Evolutionary conservation across 2,797 vertebrate species (phyloP).

Genomic region (Hippopotamyrus pictus): DNA sequence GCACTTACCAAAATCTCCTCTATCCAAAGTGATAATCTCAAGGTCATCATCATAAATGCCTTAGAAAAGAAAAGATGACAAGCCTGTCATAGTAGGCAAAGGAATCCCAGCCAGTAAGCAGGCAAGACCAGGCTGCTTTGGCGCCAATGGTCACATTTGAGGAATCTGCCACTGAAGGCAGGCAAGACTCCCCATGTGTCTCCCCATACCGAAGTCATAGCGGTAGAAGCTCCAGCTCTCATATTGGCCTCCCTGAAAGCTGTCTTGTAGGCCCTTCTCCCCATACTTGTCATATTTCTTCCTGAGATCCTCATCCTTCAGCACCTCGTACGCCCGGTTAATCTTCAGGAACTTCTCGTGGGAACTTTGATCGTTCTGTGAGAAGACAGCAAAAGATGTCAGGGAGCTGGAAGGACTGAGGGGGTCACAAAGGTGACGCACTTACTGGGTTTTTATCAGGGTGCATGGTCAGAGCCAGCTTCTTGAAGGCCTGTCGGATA

Average conservation of each 20-base stretch:
- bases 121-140: not conserved
- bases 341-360: constrained; percentile 94
- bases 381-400: not conserved
- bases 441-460: constrained; percentile 94
- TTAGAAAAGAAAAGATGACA: constrained; percentile 43
- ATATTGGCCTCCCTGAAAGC: constrained; percentile 77
- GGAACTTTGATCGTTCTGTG: constrained; percentile 78
- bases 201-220: constrained; percentile 82
- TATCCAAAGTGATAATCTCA: constrained; percentile 93
- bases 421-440: constrained; percentile 15
- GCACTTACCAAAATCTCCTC: constrained; percentile 87
- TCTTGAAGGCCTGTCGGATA: constrained; percentile 92
- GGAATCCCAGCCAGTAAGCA: not conserved
- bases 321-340: constrained; percentile 90
- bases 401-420: not conserved
- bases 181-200: not conserved
- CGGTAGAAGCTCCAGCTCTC: constrained; percentile 96
- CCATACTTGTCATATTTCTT: constrained; percentile 98
- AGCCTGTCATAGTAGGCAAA: not conserved
- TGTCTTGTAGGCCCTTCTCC: constrained; percentile 86
- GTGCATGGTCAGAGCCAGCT: constrained; percentile 88
- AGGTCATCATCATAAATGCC: constrained; percentile 96
- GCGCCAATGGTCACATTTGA: not conserved
- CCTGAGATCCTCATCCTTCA: constrained; percentile 91
- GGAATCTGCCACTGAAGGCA: not conserved